These are phyloP conservation scores for Spatulosminthurus flaviceps DNA, from an alignment of 2,888 invertebrate genomes.

Conservation along the genomic window DNA sequence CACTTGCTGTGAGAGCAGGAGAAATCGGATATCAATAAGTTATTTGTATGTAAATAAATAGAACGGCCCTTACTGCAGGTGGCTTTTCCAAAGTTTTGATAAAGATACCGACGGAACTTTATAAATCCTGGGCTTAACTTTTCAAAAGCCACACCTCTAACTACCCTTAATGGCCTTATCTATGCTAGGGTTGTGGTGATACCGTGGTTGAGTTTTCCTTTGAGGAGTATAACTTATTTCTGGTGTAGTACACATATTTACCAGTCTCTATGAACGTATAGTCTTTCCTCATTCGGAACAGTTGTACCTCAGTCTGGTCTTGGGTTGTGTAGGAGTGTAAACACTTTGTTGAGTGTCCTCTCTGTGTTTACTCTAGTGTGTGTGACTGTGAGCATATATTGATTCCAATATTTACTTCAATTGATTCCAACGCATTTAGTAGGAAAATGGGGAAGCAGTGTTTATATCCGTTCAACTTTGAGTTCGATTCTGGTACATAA, in stretches of 20 bases:
- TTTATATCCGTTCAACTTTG: conserved; percentile 1
- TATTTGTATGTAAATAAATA: conserved; percentile 23
- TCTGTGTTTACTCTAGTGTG: not conserved
- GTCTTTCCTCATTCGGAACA: not conserved
- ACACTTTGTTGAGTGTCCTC: not conserved
- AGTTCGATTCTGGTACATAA: not conserved
- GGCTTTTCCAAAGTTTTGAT: conserved; percentile 8
- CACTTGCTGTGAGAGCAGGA: not conserved
- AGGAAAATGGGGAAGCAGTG: not conserved
- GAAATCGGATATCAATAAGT: conserved; percentile 8
- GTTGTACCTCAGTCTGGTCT: not conserved
- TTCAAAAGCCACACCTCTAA: conserved; percentile 38
- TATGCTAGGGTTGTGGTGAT: conserved; percentile 6
- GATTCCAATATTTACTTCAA: too few species aligned
- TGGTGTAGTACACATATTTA: not conserved
- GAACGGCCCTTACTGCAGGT: not conserved
- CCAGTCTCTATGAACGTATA: not conserved
- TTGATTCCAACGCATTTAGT: too few species aligned
- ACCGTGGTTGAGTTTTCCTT: conserved; percentile 13
- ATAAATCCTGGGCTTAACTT: conserved; percentile 19
- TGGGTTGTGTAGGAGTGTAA: not conserved
- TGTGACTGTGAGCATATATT: not conserved
- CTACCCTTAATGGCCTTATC: conserved; percentile 16
- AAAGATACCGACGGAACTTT: not conserved
- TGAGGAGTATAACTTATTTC: not conserved